These are phyloP conservation scores for Temnothorax ravouxi DNA, from an alignment of 2,888 invertebrate species.

Conservation along the genomic window DNA sequence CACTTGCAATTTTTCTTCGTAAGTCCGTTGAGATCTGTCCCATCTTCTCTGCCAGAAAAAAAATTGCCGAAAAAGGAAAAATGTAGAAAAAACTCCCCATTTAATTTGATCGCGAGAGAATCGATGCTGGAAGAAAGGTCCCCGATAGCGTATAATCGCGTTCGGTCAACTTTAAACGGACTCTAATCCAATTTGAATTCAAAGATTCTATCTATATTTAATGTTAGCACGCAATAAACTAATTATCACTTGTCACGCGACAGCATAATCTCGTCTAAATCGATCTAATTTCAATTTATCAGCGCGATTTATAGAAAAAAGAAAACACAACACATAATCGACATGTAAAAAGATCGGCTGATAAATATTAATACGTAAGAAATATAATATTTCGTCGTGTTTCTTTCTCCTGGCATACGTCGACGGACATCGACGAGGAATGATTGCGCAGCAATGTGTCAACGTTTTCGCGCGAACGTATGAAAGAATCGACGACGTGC, in stretches of 20 bases:
- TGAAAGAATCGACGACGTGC: conserved; percentile 40
- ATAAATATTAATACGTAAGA: conserved; percentile 3
- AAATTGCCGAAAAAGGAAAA: conserved; percentile 8
- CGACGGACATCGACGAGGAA: background rate
- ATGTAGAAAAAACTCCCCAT: background rate
- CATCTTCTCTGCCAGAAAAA: background rate
- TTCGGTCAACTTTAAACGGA: background rate
- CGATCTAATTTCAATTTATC: background rate
- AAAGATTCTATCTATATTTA: background rate
- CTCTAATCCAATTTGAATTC: background rate
- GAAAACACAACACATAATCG: background rate
- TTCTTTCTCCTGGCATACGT: background rate
- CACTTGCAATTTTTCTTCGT: conserved; percentile 13
- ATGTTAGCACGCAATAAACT: background rate
- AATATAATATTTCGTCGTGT: conserved; percentile 1
- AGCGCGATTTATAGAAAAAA: background rate
- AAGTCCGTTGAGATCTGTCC: conserved; percentile 18
- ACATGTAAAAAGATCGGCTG: background rate
- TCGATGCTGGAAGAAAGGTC: background rate
- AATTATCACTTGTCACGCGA: background rate
- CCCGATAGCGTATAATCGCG: background rate
- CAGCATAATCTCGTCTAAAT: background rate
- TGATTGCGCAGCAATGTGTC: background rate
- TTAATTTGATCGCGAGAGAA: conserved; percentile 2
- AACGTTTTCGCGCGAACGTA: background rate